These are phyloP conservation scores for Eumacrocentrus americanus DNA, from an alignment of 2,888 invertebrate genomes.

Conservation along the genomic window DNA sequence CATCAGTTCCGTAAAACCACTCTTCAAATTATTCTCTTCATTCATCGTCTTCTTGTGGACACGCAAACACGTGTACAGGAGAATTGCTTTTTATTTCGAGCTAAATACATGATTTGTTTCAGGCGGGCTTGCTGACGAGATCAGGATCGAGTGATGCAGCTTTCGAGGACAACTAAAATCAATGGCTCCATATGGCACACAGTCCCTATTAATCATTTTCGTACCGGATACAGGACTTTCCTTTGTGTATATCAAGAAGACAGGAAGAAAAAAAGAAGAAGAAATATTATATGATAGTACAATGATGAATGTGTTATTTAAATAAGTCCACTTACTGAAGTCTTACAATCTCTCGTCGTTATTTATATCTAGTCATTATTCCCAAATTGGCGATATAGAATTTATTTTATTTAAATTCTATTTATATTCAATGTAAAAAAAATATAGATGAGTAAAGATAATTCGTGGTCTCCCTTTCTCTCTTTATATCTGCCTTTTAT, in stretches of 20 bases:
- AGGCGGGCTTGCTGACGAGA: slow-evolving; percentile 35
- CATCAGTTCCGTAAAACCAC: background rate
- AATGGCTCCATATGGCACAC: slow-evolving; percentile 2
- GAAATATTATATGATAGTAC: background rate
- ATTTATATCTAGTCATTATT: background rate
- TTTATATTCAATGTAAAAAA: background rate
- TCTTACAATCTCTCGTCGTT: too few species aligned
- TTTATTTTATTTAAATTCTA: background rate
- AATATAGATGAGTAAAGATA: background rate
- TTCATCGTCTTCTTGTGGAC: background rate
- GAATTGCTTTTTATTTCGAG: background rate
- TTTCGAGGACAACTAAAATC: slow-evolving; percentile 42
- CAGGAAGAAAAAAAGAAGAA: background rate
- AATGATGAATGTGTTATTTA: background rate
- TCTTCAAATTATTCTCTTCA: background rate
- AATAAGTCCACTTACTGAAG: background rate
- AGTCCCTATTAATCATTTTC: background rate
- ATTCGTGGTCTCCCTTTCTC: background rate
- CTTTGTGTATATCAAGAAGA: background rate
- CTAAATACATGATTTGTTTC: too few species aligned
- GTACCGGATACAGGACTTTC: background rate
- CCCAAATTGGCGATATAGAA: background rate
- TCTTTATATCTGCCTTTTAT: background rate
- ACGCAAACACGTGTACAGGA: background rate
- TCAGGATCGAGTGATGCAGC: slow-evolving; percentile 29